Evolutionary conservation across 2,113 vertebrate species (phyloP), one percentile per base, ranked within the genome.

Genomic region (Brienomyrus brachyistius): DNA sequence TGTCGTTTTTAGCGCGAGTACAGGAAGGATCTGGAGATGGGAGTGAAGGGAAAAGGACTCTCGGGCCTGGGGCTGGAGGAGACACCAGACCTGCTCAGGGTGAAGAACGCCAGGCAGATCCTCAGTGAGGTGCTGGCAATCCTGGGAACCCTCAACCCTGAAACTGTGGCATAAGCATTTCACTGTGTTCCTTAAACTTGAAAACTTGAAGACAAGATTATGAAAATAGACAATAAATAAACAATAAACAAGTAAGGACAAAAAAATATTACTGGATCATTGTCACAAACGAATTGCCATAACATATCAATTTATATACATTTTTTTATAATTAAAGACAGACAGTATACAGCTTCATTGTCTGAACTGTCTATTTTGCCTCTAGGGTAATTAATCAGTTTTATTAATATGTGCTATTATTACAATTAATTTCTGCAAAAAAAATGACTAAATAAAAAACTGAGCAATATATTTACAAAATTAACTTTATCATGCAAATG

Each of bases 31-130:
- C 90, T 97, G 90, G 94, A 96, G 92, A 94, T 94, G 94, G 94
- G 91, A 91, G 89, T 95, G 88, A 94, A 93, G 89, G 96, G 96
- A 54, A 95, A 94, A 84, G 95, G 96, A 90, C 93, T 98, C 94
- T 97, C 95, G 86, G 95, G 95, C 70, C 9, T 96, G 35, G 95
- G 95, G 45, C 88, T 97, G 91, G 96, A 97, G 95, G 95, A 96
- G 40, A 96, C 95, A 4, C 96, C 96, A 8, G 96, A 97, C 89
- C 94, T 97, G 89, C 95, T 97, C 92, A 95, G 96, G 92, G 94
- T 95, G 84, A 96, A 95, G 94, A 97, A 96, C 0, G 96, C 97
- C 90, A 94, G 93, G 87, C 95, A 94, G 89, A 96, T 97, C 91
- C 93, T 97, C 90, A 97, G 95, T 93, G 93, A 97, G 95, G 96